Evolutionary conservation across 2,888 invertebrate species (phyloP).

Genomic region (Acrocyrtus sp.): DNA sequence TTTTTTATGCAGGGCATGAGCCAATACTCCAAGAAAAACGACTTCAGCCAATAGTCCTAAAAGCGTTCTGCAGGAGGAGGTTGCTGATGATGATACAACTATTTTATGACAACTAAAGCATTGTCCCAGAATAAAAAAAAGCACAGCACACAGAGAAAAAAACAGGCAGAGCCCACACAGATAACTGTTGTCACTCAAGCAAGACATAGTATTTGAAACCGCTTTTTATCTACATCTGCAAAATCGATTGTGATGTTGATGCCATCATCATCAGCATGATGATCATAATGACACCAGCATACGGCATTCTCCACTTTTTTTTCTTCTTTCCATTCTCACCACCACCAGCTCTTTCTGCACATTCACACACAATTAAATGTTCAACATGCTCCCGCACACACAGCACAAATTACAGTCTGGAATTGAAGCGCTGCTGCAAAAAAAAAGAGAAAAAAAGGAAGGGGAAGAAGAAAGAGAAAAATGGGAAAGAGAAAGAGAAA

Average conservation of each 20-base stretch:
- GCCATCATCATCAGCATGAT: constrained; percentile 8
- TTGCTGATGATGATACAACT: not conserved
- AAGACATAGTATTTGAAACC: not conserved
- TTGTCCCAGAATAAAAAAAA: not conserved
- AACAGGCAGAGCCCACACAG: constrained; percentile 9
- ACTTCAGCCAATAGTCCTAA: too few relatives aligned
- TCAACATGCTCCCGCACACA: constrained; percentile 16
- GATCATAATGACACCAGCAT: constrained; percentile 6
- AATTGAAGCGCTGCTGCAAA: not conserved
- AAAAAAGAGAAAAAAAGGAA: too few relatives aligned
- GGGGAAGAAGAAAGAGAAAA: not conserved
- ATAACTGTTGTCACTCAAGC: constrained; percentile 2
- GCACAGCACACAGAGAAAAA: not conserved
- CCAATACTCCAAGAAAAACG: not conserved
- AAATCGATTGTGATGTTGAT: constrained; percentile 25
- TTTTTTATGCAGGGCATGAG: not conserved
- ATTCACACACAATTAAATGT: constrained; percentile 41
- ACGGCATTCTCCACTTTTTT: too few relatives aligned
- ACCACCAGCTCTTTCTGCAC: constrained; percentile 1
- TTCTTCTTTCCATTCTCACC: not conserved
- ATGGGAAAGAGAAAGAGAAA: constrained; percentile 3
- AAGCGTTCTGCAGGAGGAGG: too few relatives aligned
- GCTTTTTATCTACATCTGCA: not conserved
- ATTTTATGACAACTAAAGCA: not conserved
- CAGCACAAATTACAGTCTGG: constrained; percentile 20